Conservation (phyloP, 92 coral and sea anemone genomes). For the Montipora capitata region DNA sequence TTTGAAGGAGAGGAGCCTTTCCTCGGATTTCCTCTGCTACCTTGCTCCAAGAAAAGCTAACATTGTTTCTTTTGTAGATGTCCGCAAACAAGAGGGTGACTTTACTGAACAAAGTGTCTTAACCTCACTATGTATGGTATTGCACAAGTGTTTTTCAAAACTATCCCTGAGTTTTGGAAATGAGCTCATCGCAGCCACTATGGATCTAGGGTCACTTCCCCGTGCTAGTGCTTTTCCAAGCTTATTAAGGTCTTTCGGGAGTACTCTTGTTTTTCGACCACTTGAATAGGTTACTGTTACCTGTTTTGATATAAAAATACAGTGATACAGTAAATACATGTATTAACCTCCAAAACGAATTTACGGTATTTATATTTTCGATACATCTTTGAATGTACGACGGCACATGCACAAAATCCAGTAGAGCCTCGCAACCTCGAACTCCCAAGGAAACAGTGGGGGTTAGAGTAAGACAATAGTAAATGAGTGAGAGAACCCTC, state of each 20-base stretch:
- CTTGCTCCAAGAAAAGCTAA: neutral
- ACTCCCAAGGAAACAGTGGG: too few relatives aligned
- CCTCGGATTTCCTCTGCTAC: neutral
- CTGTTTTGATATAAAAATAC: neutral
- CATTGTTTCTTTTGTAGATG: neutral
- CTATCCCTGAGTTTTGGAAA: conserved; percentile 36
- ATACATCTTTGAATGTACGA: too few relatives aligned
- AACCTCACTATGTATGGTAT: neutral
- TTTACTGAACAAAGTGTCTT: neutral
- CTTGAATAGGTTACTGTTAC: conserved; percentile 2
- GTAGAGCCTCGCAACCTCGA: too few relatives aligned
- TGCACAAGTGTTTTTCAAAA: neutral
- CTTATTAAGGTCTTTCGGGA: conserved; percentile 24
- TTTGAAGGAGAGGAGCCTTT: conserved; percentile 9
- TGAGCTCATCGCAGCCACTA: conserved; percentile 47
- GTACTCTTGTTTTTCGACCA: neutral
- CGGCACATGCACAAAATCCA: too few relatives aligned
- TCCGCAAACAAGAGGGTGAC: too few relatives aligned
- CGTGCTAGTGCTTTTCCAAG: conserved; percentile 29
- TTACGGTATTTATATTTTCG: neutral
- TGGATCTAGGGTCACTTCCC: conserved; percentile 30
- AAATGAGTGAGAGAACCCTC: too few relatives aligned
- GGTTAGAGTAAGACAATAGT: too few relatives aligned
- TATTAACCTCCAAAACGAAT: neutral
- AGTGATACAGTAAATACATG: neutral